Evolutionary conservation across 2,797 vertebrate species (phyloP).

Genomic region (Tangara arthus): DNA sequence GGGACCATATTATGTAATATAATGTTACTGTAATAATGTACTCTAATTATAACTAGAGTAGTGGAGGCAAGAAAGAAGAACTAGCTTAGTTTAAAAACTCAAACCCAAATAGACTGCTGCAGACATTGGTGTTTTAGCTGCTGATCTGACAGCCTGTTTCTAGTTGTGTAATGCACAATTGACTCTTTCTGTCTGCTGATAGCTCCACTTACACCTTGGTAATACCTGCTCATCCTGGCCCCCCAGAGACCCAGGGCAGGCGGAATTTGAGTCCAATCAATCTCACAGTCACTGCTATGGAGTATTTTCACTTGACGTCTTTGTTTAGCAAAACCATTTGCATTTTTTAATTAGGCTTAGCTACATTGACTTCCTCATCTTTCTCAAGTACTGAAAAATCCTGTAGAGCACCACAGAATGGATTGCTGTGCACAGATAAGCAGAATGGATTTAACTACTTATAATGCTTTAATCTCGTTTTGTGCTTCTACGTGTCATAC

Average conservation of each 20-base stretch:
- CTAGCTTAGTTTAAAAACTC: background rate
- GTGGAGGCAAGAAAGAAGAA: background rate
- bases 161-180: background rate
- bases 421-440: conserved; percentile 4
- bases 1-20: accelerated
- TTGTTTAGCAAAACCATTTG: conserved; percentile 1
- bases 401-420: background rate
- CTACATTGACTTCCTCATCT: background rate
- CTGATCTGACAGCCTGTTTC: background rate
- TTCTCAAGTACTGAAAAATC: background rate
- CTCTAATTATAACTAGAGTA: background rate
- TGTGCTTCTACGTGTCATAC: background rate
- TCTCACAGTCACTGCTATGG: background rate
- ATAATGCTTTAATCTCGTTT: background rate
- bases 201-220: background rate
- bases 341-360: conserved; percentile 27
- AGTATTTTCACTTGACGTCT: background rate
- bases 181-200: background rate
- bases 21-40: too few relatives aligned
- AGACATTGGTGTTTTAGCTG: background rate
- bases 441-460: background rate
- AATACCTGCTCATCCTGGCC: background rate
- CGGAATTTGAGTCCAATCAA: background rate
- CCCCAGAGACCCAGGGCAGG: background rate
- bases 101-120: background rate